Base-by-base conservation (phyloP, 1,140 invertebrate species). In the Coptotermes formosanus region DNA sequence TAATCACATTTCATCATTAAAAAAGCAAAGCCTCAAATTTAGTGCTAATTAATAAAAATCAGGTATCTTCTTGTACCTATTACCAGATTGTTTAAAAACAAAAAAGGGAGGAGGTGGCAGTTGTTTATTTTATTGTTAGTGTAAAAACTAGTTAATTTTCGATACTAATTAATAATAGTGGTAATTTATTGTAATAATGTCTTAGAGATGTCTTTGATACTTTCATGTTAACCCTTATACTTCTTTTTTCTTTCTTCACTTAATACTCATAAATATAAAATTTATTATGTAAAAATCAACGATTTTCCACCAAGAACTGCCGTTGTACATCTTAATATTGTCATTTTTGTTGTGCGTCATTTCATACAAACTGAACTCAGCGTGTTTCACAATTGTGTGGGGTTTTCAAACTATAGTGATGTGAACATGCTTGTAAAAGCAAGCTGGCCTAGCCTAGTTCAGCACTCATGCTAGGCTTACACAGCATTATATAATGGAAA, bases 81-180 rank as follows among this genome's bases (percentile, higher is more conserved):
- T 48, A 52, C 30, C 52, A 84, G 48, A 59, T 84, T 45, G 45
- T 84, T 84, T 84, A 84, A 45, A 59, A 45, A 84, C 45, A n/a
- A 84, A 84, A 21, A 52, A 48, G 48, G 83, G 44, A 14, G 11
- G 45, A 48, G 83, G 45, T 12, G 83, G 83, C 38, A 38, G 83
- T 84, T 84, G 83, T 84, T 84, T 48, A 84, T 84, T 84, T 59
- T 84, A 84, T 52, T 59, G 48, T 84, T 84, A 48, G 32, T 84
- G 83, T 84, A 52, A 19, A 84, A 84, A 48, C 83, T 52, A 52
- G 48, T 84, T 84, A 52, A 52, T 45, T 84, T 45, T 84, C 7
- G 3, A 30, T 75, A 59, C 21, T 59, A 75, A 75, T 75, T 75
- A 64, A 64, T 64, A 64, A 16, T 23, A 64, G 19, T 64, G 59